These are phyloP conservation scores for Tholera decimalis DNA, from an alignment of 2,888 invertebrate species.

Conservation along the genomic window DNA sequence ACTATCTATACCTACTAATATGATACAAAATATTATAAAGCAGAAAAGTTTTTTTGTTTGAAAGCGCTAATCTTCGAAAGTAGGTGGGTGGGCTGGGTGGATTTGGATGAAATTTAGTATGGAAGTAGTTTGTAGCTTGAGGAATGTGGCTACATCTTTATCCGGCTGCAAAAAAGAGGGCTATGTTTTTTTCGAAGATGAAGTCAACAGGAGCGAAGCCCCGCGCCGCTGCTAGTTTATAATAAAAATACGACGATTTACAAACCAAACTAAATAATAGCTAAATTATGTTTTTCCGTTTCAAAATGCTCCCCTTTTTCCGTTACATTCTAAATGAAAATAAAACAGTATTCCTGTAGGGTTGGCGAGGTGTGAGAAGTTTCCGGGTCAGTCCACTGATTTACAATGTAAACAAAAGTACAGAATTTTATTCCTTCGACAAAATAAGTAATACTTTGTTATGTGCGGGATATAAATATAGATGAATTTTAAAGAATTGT, in stretches of 20 bases:
- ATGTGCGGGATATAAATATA: neutral
- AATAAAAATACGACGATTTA: neutral
- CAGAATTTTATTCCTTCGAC: constrained; percentile 30
- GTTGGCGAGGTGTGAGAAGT: constrained; percentile 47
- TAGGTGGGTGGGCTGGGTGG: too few species aligned
- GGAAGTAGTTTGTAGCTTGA: too few species aligned
- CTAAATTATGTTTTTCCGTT: neutral
- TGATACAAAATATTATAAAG: too few species aligned
- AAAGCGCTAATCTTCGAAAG: too few species aligned
- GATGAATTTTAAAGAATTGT: neutral
- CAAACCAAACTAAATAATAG: neutral
- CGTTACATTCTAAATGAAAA: constrained; percentile 15
- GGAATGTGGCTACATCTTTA: too few species aligned
- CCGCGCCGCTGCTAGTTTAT: too few species aligned
- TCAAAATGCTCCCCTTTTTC: constrained; percentile 6
- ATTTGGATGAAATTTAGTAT: too few species aligned
- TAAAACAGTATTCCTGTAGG: constrained; percentile 27
- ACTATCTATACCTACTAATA: too few species aligned
- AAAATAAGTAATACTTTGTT: constrained; percentile 16
- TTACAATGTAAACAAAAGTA: constrained; percentile 66
- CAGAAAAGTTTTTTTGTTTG: too few species aligned
- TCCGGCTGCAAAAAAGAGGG: too few species aligned
- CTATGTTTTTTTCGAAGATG: too few species aligned
- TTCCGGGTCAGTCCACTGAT: constrained; percentile 68
- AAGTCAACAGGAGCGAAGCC: too few species aligned